Evolutionary conservation across 1,140 invertebrate genomes (phyloP).

Genomic region (Nasonia longicornis): DNA sequence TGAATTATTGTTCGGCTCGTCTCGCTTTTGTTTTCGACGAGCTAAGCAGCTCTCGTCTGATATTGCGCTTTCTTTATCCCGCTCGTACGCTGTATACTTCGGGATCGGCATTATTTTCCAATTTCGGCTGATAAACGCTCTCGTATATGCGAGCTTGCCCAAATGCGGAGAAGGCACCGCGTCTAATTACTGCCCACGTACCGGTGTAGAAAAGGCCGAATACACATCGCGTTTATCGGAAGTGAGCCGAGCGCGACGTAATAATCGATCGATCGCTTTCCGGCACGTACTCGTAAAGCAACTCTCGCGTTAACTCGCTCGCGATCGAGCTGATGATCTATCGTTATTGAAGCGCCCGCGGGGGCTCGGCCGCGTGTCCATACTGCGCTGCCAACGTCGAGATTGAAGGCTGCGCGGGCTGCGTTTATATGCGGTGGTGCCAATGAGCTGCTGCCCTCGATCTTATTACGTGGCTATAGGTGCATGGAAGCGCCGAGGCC

Average conservation of each 20-base stretch:
- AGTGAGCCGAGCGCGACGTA: neutral
- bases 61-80: no score
- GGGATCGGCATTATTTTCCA: no score
- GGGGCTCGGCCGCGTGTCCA: neutral
- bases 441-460: slow-evolving; percentile 13
- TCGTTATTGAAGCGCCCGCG: slow-evolving; percentile 28
- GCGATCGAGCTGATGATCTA: slow-evolving; percentile 16
- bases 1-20: slow-evolving; percentile 30
- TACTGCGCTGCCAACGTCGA: neutral
- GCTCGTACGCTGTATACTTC: no score
- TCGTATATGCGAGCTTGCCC: no score
- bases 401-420: slow-evolving; percentile 4
- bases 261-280: slow-evolving; percentile 33
- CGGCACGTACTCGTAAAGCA: slow-evolving; percentile 17
- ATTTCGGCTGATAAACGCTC: neutral
- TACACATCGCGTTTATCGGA: slow-evolving; percentile 13
- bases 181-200: no score
- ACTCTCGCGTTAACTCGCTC: slow-evolving; percentile 6
- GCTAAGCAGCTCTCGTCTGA: neutral
- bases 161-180: no score
- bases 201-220: neutral
- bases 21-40: neutral
- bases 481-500: neutral
- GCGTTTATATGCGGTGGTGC: neutral
- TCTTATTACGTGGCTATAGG: slow-evolving; percentile 17